Evolutionary conservation across 2,113 vertebrate species (phyloP).

Genomic region (Girardinichthys multiradiatus): DNA sequence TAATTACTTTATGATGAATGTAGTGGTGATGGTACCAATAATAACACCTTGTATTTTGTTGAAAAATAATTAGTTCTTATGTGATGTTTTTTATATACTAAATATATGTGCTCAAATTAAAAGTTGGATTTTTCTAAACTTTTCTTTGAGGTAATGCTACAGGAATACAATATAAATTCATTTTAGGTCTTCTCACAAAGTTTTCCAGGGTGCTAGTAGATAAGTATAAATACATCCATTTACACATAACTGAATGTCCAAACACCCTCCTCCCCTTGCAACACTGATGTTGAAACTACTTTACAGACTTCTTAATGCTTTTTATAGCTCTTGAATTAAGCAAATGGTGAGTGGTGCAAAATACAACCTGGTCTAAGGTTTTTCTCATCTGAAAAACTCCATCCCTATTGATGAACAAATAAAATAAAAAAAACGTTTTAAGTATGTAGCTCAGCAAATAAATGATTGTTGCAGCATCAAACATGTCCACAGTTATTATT

Average conservation of each 20-base stretch:
- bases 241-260: background rate
- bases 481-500: conserved; percentile 39
- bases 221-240: background rate
- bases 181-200: too few relatives aligned
- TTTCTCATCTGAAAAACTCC: background rate
- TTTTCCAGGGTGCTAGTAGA: background rate
- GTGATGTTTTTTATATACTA: too few relatives aligned
- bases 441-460: background rate
- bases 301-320: conserved; percentile 4
- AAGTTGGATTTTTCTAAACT: too few relatives aligned
- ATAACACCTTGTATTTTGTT: too few relatives aligned
- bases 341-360: background rate
- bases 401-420: background rate
- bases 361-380: background rate
- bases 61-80: too few relatives aligned
- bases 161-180: too few relatives aligned
- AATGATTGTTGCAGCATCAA: conserved; percentile 16
- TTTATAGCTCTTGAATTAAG: background rate
- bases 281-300: too few relatives aligned
- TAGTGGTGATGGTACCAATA: too few relatives aligned
- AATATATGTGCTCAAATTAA: too few relatives aligned
- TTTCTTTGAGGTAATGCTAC: too few relatives aligned
- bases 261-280: too few relatives aligned
- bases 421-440: background rate
- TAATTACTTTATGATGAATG: too few relatives aligned